These are phyloP conservation scores for Mythimna vitellina DNA, from an alignment of 2,888 invertebrate species.

Conservation along the genomic window DNA sequence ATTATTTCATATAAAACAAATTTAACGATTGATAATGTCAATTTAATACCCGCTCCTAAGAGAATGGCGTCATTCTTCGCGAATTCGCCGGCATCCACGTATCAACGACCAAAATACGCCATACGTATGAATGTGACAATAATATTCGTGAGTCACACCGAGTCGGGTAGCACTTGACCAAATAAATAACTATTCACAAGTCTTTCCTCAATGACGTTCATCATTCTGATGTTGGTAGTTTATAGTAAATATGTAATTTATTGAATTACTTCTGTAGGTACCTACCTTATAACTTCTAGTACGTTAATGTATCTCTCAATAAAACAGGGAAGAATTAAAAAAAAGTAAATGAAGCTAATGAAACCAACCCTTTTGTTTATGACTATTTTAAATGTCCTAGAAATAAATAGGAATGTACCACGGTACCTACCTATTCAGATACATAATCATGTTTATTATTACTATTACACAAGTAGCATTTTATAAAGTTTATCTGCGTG, in stretches of 20 bases:
- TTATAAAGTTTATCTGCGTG: neutral
- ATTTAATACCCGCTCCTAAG: constrained; percentile 30
- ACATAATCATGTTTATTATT: neutral
- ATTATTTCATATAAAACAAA: neutral
- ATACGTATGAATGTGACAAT: constrained; percentile 86
- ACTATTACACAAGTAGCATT: neutral
- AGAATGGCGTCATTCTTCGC: constrained; percentile 87
- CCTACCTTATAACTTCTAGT: neutral
- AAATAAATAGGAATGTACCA: neutral
- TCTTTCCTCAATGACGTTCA: constrained; percentile 79
- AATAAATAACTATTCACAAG: constrained; percentile 83
- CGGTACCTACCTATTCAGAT: neutral
- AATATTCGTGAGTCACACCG: constrained; percentile 86
- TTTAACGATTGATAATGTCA: neutral
- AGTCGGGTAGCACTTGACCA: constrained; percentile 83
- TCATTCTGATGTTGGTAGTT: constrained; percentile 33
- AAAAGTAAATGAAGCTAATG: neutral
- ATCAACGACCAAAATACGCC: constrained; percentile 84
- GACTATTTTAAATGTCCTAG: neutral
- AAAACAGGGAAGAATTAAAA: neutral
- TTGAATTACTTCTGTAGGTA: constrained; percentile 8
- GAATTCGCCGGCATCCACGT: constrained; percentile 81
- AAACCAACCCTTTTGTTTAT: neutral
- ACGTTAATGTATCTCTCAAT: neutral
- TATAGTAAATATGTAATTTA: constrained; percentile 2